phyloP scores from a whole-genome alignment of 2,888 invertebrate species.

The Oxycera nigricornis region DNA sequence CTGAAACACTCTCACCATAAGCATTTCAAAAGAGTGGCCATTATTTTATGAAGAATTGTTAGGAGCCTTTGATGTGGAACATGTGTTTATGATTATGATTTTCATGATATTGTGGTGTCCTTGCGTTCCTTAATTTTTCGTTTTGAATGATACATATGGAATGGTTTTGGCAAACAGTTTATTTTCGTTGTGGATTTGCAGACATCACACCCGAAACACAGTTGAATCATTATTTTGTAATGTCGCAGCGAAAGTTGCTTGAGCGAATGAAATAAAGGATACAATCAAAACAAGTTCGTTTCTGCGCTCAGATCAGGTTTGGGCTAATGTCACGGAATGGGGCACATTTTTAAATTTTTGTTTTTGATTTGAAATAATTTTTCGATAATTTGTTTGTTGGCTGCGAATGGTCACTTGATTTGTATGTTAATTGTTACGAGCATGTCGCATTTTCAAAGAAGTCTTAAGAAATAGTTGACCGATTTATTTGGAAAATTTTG shows the following conservation, averaged over 20 bases:
- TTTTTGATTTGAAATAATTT: not conserved
- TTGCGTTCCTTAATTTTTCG: conserved; percentile 2
- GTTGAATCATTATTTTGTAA: conserved; percentile 34
- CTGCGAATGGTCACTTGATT: not conserved
- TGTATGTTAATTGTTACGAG: not conserved
- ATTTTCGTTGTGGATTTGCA: conserved; percentile 33
- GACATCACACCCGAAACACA: conserved; percentile 7
- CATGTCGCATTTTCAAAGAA: not conserved
- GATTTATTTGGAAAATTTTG: not conserved
- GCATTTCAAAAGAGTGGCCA: conserved; percentile 20
- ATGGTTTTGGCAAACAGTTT: conserved; percentile 29
- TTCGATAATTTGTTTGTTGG: conserved; percentile 7
- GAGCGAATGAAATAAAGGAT: not conserved
- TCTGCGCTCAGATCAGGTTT: conserved; percentile 20
- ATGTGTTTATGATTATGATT: conserved; percentile 37
- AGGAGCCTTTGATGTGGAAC: conserved; percentile 58
- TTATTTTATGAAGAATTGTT: conserved; percentile 8
- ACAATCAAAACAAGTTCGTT: conserved; percentile 3
- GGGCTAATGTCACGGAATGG: conserved; percentile 23
- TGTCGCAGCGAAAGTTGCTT: conserved; percentile 36
- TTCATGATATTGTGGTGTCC: conserved; percentile 7
- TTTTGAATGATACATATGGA: conserved; percentile 3
- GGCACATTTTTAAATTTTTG: not conserved
- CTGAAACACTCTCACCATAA: not conserved
- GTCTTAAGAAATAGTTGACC: not conserved